phyloP scores from a whole-genome alignment of 2,888 invertebrate species.

The Eurytoma californica region DNA sequence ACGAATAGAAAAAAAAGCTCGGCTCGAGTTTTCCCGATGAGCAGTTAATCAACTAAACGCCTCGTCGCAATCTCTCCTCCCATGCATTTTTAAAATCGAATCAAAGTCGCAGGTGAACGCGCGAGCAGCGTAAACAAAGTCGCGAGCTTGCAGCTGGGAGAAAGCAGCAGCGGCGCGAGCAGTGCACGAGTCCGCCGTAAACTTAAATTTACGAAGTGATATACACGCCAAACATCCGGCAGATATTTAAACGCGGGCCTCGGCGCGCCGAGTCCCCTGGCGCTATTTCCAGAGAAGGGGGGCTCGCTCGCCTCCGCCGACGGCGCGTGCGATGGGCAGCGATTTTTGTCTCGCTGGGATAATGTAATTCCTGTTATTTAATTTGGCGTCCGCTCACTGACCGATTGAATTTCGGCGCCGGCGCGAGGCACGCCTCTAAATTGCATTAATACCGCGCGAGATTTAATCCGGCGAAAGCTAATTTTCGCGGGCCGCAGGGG shows the following conservation, averaged over 20 bases:
- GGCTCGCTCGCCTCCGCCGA: slow-evolving; percentile 1
- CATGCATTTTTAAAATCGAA: too few species aligned
- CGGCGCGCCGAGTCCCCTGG: slow-evolving; percentile 52
- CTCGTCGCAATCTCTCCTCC: too few species aligned
- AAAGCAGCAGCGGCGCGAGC: background rate
- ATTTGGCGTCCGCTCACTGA: slow-evolving; percentile 67
- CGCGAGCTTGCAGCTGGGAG: background rate
- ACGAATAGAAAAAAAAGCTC: too few species aligned
- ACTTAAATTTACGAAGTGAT: slow-evolving; percentile 74
- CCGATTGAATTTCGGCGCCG: slow-evolving; percentile 66
- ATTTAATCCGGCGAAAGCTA: slow-evolving; percentile 73
- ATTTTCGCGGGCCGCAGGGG: slow-evolving; percentile 61
- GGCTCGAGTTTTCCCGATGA: too few species aligned
- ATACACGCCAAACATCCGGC: slow-evolving; percentile 73
- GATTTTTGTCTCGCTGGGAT: slow-evolving; percentile 20
- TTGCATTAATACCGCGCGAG: slow-evolving; percentile 71
- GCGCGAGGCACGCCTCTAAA: slow-evolving; percentile 68
- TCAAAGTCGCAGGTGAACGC: too few species aligned
- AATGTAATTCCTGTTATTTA: slow-evolving; percentile 66
- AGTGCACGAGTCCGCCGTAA: slow-evolving; percentile 65
- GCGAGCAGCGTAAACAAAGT: too few species aligned
- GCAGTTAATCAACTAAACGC: too few species aligned
- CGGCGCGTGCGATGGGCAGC: slow-evolving; percentile 38
- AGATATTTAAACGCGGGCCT: slow-evolving; percentile 72
- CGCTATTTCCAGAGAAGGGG: slow-evolving; percentile 64